Evolutionary conservation across 2,888 invertebrate species (phyloP), one percentile per base, ranked within the genome.

Genomic region (Drosophila ustulata): DNA sequence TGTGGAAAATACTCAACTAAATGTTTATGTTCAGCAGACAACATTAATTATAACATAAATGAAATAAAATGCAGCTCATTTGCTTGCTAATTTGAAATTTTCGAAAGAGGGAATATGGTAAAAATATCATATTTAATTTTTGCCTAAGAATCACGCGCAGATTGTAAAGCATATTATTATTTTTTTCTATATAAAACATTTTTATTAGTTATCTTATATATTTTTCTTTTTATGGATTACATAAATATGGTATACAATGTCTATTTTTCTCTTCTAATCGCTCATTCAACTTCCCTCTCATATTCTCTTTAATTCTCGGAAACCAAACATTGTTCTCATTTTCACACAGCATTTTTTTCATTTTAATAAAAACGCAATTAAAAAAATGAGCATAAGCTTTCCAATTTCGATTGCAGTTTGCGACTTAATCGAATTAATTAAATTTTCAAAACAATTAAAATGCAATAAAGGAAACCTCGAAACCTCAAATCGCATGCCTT

Each of bases 341-440:
- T n/a, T 25, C 30, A 45, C n/a, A 1, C 13, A 7, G 5, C 37
- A 30, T 32, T 26, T 41, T 32, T 41, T 47, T 37, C 53, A 25
- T 49, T 55, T 49, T 8, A 65, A 49, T 59, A 3, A 43, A 37
- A 41, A 11, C 9, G 39, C 32, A 49, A 55, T 41, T 51, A 18
- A 45, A 34, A 57, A 64, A 50, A 6, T 3, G 3, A n/a, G 1
- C 32, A 56, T 23, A 41, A 6, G 26, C 26, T 53, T 8, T 32
- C 52, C 1, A 6, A 28, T 55, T 55, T 23, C 46, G 56, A 49
- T 55, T 63, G 71, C 51, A 64, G 65, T 64, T 51, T 66, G 69
- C 55, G 28, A 78, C 76, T 67, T 80, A 71, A 84, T 88, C 71
- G 80, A 85, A 78, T 88, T 80, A 82, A 85, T 88, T 74, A 74